Evolutionary conservation across 2,797 vertebrate genomes (phyloP).

Genomic region (Odontamblyopus rebecca): DNA sequence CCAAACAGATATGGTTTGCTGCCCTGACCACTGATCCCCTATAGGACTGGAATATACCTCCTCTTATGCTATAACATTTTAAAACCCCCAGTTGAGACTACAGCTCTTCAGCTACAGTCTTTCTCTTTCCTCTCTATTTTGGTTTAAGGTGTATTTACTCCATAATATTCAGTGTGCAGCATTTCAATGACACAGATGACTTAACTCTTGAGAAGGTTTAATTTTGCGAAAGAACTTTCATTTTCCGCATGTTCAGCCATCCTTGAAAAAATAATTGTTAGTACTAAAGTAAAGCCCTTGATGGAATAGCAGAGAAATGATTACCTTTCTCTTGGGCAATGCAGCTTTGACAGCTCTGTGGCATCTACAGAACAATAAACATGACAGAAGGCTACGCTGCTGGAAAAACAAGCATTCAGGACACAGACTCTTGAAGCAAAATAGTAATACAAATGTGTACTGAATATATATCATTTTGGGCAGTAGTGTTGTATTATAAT

Average conservation of each 20-base stretch:
- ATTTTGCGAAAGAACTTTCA: conserved; percentile 46
- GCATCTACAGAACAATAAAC: conserved; percentile 17
- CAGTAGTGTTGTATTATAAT: neutral
- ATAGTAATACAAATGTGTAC: neutral
- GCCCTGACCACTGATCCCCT: conserved; percentile 8
- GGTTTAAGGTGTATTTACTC: conserved; percentile 30
- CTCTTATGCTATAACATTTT: conserved; percentile 15
- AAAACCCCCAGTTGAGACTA: conserved; percentile 4
- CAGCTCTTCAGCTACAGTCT: neutral
- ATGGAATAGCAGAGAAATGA: conserved; percentile 35
- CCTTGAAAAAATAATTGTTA: conserved; percentile 39
- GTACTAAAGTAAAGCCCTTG: conserved; percentile 36
- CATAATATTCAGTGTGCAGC: conserved; percentile 40
- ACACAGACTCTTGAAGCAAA: neutral
- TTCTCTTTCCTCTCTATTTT: conserved; percentile 37
- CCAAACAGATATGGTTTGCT: conserved; percentile 22
- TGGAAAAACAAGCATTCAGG: conserved; percentile 1
- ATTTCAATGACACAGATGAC: conserved; percentile 48
- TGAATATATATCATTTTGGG: neutral
- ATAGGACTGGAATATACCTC: conserved; percentile 12
- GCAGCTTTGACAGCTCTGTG: conserved; percentile 33
- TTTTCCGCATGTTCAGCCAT: conserved; percentile 38
- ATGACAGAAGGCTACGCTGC: conserved; percentile 15
- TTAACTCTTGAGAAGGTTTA: conserved; percentile 36
- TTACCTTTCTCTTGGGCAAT: conserved; percentile 7